Base-by-base conservation (phyloP, 2,888 invertebrate species). In the Pteria penguin region DNA sequence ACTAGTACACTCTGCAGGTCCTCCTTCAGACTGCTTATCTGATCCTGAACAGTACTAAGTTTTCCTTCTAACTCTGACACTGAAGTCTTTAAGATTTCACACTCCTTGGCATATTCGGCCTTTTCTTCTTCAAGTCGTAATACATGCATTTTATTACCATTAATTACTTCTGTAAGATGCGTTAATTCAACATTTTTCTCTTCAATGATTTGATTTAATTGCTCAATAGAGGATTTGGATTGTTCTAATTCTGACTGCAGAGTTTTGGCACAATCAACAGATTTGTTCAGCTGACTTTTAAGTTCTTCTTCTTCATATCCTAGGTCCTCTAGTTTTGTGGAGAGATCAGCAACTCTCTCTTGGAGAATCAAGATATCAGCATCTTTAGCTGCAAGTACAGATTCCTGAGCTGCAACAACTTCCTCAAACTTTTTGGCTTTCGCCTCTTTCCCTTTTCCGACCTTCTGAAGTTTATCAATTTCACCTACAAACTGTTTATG, bases 391-490 rank as follows among this genome's bases (percentile, higher is more conserved):
- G 80, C 77, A 24, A 85, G 57, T 2, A 80, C 54, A 33, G 78
- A 79, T 72, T 83, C 78, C 55, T 85, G 83, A 29, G 77, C 81
- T 29, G 62, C 69, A 14, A 85, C 68, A 69, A 81, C 80, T 52
- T 82, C 82, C 75, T 85, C 84, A 61, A 83, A 75, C 58, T 81
- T 83, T 61, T 82, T 83, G 27, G 83, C 68, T 71, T 85, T 85
- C 26, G 81, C 81, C 31, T 83, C 83, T 57, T 77, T 83, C 22
- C 83, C 82, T 80, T 85, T 85, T 24, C 80, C 78, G 18, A 84
- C 58, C 52, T 81, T 84, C 27, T 82, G 80, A 24, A 81, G 67
- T 82, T 36, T 72, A 27, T 58, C 45, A 11, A 75, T 36, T 26
- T 68, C 68, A 18, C 33, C 32, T 31, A 32, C 18, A 29, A 11